Evolutionary conservation across 2,113 vertebrate species (phyloP).

Genomic region (Fulica atra): DNA sequence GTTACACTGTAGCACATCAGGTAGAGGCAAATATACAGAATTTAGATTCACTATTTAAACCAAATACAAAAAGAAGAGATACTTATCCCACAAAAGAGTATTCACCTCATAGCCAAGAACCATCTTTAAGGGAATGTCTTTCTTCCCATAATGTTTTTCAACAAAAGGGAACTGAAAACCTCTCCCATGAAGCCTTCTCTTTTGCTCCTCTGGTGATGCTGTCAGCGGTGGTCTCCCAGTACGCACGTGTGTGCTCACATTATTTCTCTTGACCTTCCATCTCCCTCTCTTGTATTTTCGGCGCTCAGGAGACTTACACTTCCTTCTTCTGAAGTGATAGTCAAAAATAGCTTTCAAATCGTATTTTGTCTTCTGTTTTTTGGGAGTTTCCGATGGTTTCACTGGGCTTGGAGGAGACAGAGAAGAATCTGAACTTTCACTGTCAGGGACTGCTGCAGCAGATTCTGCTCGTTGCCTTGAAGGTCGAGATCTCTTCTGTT

Average conservation of each 20-base stretch:
- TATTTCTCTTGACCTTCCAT: not conserved
- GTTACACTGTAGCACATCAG: not conserved
- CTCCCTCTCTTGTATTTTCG: not conserved
- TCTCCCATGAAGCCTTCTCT: slow-evolving; percentile 30
- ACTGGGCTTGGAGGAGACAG: not conserved
- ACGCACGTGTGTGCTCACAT: not conserved
- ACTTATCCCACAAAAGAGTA: not conserved
- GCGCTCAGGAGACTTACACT: not conserved
- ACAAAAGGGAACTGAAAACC: slow-evolving; percentile 67
- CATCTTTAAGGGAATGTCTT: slow-evolving; percentile 72
- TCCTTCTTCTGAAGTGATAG: slow-evolving; percentile 47
- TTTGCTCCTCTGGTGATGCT: not conserved
- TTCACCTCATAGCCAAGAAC: slow-evolving; percentile 77
- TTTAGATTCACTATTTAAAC: not conserved
- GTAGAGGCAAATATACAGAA: not conserved
- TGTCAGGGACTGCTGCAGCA: not conserved
- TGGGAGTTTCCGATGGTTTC: not conserved
- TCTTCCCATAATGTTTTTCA: slow-evolving; percentile 60
- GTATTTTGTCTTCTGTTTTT: slow-evolving; percentile 19
- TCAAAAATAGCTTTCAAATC: slow-evolving; percentile 73
- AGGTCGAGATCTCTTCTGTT: not conserved
- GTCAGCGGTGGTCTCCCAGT: not conserved
- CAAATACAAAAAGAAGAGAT: not conserved
- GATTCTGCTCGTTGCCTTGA: not conserved
- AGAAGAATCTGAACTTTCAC: slow-evolving; percentile 50